These are phyloP conservation scores for Limnephilus auricula DNA, from an alignment of 2,888 invertebrate species.

Conservation along the genomic window DNA sequence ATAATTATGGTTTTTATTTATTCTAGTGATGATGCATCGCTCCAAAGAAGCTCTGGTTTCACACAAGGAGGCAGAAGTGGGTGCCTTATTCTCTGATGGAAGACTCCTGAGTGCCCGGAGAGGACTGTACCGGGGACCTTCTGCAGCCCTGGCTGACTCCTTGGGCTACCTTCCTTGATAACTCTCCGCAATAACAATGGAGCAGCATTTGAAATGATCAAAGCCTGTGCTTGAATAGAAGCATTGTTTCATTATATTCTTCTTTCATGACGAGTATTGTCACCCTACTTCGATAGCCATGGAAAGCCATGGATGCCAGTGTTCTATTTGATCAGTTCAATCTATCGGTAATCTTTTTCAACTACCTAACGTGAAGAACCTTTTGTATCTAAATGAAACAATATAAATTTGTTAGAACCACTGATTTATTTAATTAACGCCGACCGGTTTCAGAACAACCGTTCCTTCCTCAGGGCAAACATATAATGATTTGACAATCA, in stretches of 20 bases:
- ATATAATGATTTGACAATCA: too few relatives aligned
- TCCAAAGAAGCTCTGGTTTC: constrained; percentile 60
- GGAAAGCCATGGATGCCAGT: too few relatives aligned
- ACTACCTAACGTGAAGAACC: too few relatives aligned
- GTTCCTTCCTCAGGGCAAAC: too few relatives aligned
- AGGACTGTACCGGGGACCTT: constrained; percentile 65
- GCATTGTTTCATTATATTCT: neutral
- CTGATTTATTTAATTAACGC: too few relatives aligned
- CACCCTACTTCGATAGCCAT: too few relatives aligned
- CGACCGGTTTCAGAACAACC: too few relatives aligned
- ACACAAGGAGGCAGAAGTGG: constrained; percentile 89
- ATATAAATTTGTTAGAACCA: too few relatives aligned
- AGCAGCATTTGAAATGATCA: neutral
- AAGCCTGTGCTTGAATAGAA: neutral
- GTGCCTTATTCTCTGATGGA: constrained; percentile 89
- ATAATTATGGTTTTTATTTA: neutral
- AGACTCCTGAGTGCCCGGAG: constrained; percentile 72
- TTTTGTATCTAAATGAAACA: too few relatives aligned
- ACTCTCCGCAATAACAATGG: neutral
- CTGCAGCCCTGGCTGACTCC: constrained; percentile 73
- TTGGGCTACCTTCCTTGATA: constrained; percentile 74
- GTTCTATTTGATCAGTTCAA: too few relatives aligned
- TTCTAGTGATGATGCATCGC: constrained; percentile 61
- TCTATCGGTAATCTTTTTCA: too few relatives aligned
- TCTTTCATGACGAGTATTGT: too few relatives aligned